A percentile compares a stretch with the other conserved stretches of the same genome.
Conservation (phyloP, 2,888 invertebrate genomes). For the Liopterus haemorrhoidalis region DNA sequence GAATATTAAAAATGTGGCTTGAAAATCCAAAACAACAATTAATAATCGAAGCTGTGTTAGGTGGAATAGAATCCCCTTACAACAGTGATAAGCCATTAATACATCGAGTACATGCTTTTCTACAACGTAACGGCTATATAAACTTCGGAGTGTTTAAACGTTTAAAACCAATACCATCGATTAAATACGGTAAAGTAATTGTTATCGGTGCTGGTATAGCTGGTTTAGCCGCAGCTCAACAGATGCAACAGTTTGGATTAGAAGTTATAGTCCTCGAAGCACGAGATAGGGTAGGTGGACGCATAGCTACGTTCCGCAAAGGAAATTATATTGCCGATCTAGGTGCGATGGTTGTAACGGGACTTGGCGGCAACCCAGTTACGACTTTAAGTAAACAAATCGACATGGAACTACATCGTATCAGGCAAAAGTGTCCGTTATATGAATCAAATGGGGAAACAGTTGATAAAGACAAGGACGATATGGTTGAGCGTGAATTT, state of each 20-base stretch:
- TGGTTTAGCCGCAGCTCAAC: constrained; percentile 89
- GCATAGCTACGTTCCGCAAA: constrained; percentile 94
- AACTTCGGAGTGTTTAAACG: constrained; percentile 96
- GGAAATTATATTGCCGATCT: constrained; percentile 63
- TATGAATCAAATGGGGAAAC: constrained; percentile 94
- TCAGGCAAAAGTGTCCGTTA: constrained; percentile 90
- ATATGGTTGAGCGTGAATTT: constrained; percentile 96
- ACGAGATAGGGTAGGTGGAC: constrained; percentile 90
- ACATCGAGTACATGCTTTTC: constrained; percentile 78
- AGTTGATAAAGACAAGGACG: constrained; percentile 94
- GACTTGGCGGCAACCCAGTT: constrained; percentile 93
- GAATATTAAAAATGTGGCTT: constrained; percentile 89
- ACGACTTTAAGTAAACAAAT: constrained; percentile 93
- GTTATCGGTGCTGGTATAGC: constrained; percentile 79
- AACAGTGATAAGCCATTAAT: constrained; percentile 85
- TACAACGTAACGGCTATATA: constrained; percentile 93
- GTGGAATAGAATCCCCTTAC: constrained; percentile 83
- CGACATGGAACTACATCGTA: constrained; percentile 91
- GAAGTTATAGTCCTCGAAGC: constrained; percentile 87
- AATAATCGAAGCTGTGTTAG: constrained; percentile 71
- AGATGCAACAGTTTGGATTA: constrained; percentile 91
- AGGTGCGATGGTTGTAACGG: constrained; percentile 97
- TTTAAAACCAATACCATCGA: constrained; percentile 62
- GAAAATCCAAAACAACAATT: constrained; percentile 91
- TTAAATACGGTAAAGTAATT: constrained; percentile 62